Evolutionary conservation across 2,113 vertebrate genomes (phyloP), one percentile per base, ranked within the genome.

Genomic region (Aegotheles bennettii): DNA sequence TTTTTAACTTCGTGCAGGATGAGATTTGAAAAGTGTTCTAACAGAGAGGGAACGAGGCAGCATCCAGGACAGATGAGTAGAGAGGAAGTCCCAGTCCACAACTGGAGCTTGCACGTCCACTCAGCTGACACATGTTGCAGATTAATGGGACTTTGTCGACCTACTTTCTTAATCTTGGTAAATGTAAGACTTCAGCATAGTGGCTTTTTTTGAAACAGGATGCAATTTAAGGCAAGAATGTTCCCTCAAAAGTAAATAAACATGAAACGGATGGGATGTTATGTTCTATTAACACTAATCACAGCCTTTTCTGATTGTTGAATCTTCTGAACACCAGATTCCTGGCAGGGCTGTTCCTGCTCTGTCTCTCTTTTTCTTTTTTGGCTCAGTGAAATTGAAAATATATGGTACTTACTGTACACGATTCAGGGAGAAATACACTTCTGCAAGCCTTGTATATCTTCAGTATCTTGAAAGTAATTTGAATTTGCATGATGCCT

Each of bases 201-300:
- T 0, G 1, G 50, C 36, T 45, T 65, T 63, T 82, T 60, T 68
- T 59, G 63, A 87, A 94, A 93, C 93, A 95, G 95, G 92, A 94
- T 92, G 78, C 74, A 87, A 85, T 93, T 92, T 79, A 56, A 89
- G 90, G 65, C 82, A 97, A 95, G 85, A 96, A 92, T 97, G 94
- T 96, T 95, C 95, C 74, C 53, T 87, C 40, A 69, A 79, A 94
- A 92, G 69, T 91, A 97, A 97, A 95, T 95, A 94, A 95, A 96
- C 90, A 80, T 5, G 26, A 92, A 94, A 89, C 6, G 21, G 88
- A 87, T 87, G 25, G 95, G 95, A 96, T 93, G 80, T 94, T 95
- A 91, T 92, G 68, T 96, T 97, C 86, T 95, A 57, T 77, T 92
- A 89, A 68, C 70, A 73, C 53, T 93, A 86, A 92, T 93, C 86